These are phyloP conservation scores for Dolichotis patagonum DNA, from an alignment of 2,113 vertebrate species.

Conservation along the genomic window DNA sequence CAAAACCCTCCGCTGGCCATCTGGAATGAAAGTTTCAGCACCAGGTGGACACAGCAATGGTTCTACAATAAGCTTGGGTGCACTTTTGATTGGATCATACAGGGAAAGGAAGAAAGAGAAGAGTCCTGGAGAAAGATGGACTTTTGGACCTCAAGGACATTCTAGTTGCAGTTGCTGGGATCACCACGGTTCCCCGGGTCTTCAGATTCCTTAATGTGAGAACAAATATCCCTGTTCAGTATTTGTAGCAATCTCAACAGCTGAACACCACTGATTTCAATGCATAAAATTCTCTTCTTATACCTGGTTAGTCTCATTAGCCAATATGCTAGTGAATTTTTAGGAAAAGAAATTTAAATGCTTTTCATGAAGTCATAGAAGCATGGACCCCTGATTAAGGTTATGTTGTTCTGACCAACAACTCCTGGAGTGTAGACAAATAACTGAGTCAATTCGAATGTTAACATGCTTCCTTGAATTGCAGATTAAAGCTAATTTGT, in stretches of 20 bases:
- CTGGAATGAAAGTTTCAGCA: background rate
- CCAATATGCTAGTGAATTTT: background rate
- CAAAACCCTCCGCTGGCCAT: background rate
- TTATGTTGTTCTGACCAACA: background rate
- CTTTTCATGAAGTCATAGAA: background rate
- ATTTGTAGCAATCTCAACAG: background rate
- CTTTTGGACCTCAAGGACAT: background rate
- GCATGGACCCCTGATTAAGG: rapidly evolving
- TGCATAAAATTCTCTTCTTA: background rate
- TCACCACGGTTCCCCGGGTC: background rate
- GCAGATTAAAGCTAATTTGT: conserved; percentile 20
- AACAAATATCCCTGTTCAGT: background rate
- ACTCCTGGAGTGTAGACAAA: background rate
- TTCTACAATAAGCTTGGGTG: background rate
- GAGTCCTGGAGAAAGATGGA: background rate
- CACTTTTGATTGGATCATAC: background rate
- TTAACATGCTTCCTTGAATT: background rate
- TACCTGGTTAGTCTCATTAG: background rate
- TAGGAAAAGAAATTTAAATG: conserved; percentile 8
- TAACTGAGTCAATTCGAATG: background rate
- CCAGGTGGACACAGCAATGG: background rate
- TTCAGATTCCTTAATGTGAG: background rate
- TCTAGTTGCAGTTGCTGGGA: background rate
- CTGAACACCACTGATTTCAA: conserved; percentile 23
- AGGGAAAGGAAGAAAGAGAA: background rate